Evolutionary conservation across 2,888 invertebrate genomes (phyloP), one percentile per base, ranked within the genome.

Genomic region (Steinernema scapterisci): DNA sequence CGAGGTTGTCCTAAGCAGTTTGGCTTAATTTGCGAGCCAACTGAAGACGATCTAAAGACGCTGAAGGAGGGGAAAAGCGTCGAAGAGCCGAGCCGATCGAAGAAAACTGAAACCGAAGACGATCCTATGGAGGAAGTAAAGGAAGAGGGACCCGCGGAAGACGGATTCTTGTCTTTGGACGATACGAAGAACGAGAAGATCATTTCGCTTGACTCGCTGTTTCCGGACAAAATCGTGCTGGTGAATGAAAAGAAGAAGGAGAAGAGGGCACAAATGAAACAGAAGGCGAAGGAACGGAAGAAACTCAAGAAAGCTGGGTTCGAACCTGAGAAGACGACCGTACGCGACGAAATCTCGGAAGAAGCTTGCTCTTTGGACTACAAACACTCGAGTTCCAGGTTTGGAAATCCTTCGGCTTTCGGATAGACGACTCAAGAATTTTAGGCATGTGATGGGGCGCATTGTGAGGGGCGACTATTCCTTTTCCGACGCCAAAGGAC

Each of bases 381-480:
- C 71, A 43, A 23, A 19, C 11, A 21, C 71, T 21, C 19, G 3
- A 19, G 44, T 19, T 44, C 21, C 21, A 71, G 56, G 21, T 70
- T 23, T 19, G 21, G 0, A 9, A 16, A n/a, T 70, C 6, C 70
- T 71, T n/a, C n/a, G 5, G 27, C 9, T 21, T 51, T 72, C 48
- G 46, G 16, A 71, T 52, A 2, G 7, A 51, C 23, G 7, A n/a
- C n/a, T 44, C 5, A 43, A 70, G 72, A 82, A 6, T 38, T 38
- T 21, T 73, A 83, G 84, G 23, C 72, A 74, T 70, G 77, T 81
- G 31, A 75, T 82, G 45, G 84, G 84, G 31, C 78, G 83, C 48
- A 74, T 83, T 31, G 79, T 83, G n/a, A 76, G 81, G 13, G 84
- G 83, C 13, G 83, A 81, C 73, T 81, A 78, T 72, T 82, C 82